A percentile compares a stretch with the other conserved stretches of the same genome.
Evolutionary conservation across 2,797 vertebrate species (phyloP).

Genomic region (Platyrinchus mystaceus): DNA sequence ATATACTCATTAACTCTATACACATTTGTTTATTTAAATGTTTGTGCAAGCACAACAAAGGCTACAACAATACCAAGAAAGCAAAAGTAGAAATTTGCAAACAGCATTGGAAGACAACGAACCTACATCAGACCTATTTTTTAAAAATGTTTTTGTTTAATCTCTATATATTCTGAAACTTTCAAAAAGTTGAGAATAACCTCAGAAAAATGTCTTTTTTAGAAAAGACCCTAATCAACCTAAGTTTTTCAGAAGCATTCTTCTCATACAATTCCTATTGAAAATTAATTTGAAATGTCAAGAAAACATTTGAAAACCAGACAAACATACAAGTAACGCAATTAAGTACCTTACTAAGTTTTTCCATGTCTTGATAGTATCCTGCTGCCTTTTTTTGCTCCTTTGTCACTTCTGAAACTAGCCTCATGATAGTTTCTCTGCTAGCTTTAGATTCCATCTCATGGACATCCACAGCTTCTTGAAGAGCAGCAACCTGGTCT

Average conservation of each 20-base stretch:
- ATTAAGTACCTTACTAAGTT: conserved; percentile 79
- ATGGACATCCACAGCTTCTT: conserved; percentile 80
- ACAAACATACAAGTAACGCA: not conserved
- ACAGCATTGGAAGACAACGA: not conserved
- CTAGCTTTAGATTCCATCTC: conserved; percentile 89
- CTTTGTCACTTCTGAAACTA: conserved; percentile 82
- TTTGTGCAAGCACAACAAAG: not conserved
- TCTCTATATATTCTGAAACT: not conserved
- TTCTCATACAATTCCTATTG: not conserved
- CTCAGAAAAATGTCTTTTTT: not conserved
- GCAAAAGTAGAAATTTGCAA: not conserved
- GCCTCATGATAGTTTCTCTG: conserved; percentile 85
- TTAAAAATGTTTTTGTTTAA: not conserved
- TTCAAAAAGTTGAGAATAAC: not conserved
- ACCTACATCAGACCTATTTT: not conserved
- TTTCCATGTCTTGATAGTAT: conserved; percentile 73
- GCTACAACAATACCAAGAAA: not conserved
- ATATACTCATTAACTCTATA: not conserved
- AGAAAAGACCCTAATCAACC: not conserved
- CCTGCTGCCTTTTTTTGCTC: conserved; percentile 78
- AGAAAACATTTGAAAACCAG: not conserved
- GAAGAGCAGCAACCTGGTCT: conserved; percentile 76
- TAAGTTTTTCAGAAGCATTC: not conserved
- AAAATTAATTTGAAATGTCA: not conserved
- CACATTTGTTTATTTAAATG: not conserved